These are phyloP conservation scores for Hermaeophaga mercurialis DNA, from an alignment of 2,888 invertebrate species.

Conservation along the genomic window DNA sequence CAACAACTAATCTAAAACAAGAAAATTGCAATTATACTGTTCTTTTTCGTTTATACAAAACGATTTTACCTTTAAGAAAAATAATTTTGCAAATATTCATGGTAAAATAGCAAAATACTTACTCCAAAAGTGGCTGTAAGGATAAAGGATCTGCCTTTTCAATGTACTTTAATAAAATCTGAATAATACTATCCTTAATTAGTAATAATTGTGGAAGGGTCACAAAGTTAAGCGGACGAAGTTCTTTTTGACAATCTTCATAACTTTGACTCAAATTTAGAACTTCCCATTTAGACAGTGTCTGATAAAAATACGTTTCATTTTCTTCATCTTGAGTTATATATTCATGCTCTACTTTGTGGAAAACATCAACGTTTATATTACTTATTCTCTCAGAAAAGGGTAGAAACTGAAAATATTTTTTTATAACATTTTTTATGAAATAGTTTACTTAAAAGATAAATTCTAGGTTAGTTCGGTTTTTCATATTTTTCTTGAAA, in stretches of 20 bases:
- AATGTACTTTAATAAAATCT: constrained; percentile 74
- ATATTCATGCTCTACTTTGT: constrained; percentile 80
- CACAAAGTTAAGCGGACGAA: constrained; percentile 67
- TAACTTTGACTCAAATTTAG: constrained; percentile 86
- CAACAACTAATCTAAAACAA: constrained; percentile 74
- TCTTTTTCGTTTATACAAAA: too few relatives aligned
- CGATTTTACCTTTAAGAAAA: too few relatives aligned
- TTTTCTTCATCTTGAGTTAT: constrained; percentile 69
- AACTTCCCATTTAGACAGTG: constrained; percentile 86
- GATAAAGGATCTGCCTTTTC: constrained; percentile 73
- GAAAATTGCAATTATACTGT: constrained; percentile 23
- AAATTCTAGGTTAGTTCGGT: too few relatives aligned
- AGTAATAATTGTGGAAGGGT: constrained; percentile 86
- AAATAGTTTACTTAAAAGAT: too few relatives aligned
- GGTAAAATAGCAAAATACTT: constrained; percentile 57
- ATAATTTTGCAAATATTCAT: too few relatives aligned
- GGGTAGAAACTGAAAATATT: constrained; percentile 76
- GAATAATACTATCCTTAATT: constrained; percentile 76
- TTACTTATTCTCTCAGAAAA: constrained; percentile 86
- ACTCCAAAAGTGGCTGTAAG: constrained; percentile 85
- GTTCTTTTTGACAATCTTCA: constrained; percentile 75
- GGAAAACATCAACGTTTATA: constrained; percentile 87
- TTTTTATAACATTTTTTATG: too few relatives aligned
- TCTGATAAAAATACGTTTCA: constrained; percentile 80
- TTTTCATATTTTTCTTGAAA: too few relatives aligned